Evolutionary conservation across 2,888 invertebrate genomes (phyloP).

Genomic region (Microplitis deprimator): DNA sequence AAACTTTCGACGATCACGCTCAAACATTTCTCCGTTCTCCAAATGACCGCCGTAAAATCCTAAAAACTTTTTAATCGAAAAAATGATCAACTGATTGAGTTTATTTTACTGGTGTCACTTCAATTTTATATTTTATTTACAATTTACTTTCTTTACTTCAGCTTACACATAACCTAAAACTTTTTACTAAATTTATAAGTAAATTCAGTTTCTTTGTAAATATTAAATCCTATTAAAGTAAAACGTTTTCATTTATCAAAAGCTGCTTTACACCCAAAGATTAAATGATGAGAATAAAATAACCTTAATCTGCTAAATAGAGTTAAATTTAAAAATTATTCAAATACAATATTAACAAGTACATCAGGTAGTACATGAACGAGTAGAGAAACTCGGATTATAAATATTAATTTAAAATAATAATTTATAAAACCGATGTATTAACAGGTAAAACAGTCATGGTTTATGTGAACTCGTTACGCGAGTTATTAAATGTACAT

Average conservation of each 20-base stretch:
- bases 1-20: conserved; percentile 40
- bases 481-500: too few species aligned
- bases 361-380: too few species aligned
- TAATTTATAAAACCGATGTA: too few species aligned
- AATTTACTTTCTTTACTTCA: not conserved
- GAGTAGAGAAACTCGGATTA: too few species aligned
- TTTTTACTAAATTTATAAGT: not conserved
- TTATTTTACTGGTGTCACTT: not conserved
- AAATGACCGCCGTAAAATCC: conserved; percentile 47
- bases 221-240: not conserved
- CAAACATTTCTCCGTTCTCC: conserved; percentile 42
- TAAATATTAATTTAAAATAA: too few species aligned
- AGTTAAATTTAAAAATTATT: too few species aligned
- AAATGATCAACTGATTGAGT: conserved; percentile 25
- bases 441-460: too few species aligned
- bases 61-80: conserved; percentile 45
- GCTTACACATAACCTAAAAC: not conserved
- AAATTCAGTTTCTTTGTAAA: not conserved
- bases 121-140: not conserved
- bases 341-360: too few species aligned
- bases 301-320: too few species aligned
- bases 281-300: not conserved
- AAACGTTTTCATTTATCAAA: not conserved
- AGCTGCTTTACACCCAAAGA: not conserved
- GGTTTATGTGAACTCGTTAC: too few species aligned